Evolutionary conservation across 2,888 invertebrate species (phyloP), one percentile per base, ranked within the genome.

Genomic region (Xiphydria camelus): DNA sequence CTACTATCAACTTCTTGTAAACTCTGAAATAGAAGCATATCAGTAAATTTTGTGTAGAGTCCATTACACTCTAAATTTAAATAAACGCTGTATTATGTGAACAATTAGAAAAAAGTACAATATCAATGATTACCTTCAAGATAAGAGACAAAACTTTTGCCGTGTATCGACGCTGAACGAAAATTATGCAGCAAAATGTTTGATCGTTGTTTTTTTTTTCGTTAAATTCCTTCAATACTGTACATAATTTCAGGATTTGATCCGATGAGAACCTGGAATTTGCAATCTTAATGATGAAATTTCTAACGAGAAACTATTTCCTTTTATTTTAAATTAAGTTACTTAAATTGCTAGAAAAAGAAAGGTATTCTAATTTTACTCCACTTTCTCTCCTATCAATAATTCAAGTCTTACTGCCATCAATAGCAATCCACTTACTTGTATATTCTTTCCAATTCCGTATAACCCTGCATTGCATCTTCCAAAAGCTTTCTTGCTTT

Each of bases 111-210:
- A 22, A 15, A 22, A 40, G 29, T 29, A 26, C n/a, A 40, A 14
- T 7, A 4, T 10, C 3, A 12, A 43, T 39, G 31, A 49, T 54
- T 67, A 77, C 77, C 59, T 83, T 79, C 3, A 92, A 59, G 3
- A 90, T 66, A 49, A 88, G 85, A 65, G 81, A 88, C 0, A 94
- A 61, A 4, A 89, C 79, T 74, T 89, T 88, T 0, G 91, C 88
- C 0, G 89, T 87, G 56, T 87, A 86, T 35, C 91, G 78, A 54
- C 86, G 79, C 59, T 84, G 77, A 0, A 88, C 86, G 70, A 92
- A 91, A 47, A 92, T 80, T 12, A 92, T 81, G 0, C 82, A 84
- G 38, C 85, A 87, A 6, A 89, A 72, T 4, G 79, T 77, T 56
- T 82, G 78, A 9, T 68, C 66, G 1, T 55, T 15, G 57, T 32